Percentiles rank a stretch among this genome's conserved stretches.
Evolutionary conservation across 1,140 invertebrate species (phyloP).

Genomic region (Lepidurus packardi): DNA sequence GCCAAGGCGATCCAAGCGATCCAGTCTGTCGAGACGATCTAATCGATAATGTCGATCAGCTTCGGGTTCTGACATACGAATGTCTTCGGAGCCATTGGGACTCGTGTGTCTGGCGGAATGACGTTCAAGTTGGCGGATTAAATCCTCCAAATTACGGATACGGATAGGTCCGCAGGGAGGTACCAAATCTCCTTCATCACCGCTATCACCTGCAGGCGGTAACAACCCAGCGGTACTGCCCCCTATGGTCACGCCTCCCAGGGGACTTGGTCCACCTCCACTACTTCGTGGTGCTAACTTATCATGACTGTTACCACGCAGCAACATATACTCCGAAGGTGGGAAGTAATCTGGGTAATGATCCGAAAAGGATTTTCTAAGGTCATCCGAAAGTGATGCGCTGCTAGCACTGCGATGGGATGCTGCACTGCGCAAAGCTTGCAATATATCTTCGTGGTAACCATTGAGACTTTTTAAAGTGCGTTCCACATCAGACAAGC

Average conservation of each 20-base stretch:
- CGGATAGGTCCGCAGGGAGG: conserved; percentile 49
- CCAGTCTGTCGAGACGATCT: conserved; percentile 47
- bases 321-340: conserved; percentile 33
- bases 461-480: conserved; percentile 80
- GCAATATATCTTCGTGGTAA: conserved; percentile 85
- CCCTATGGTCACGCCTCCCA: conserved; percentile 38
- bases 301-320: conserved; percentile 46
- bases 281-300: conserved; percentile 57
- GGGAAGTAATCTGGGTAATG: conserved; percentile 41
- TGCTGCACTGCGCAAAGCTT: conserved; percentile 68
- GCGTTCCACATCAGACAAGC: conserved; percentile 63
- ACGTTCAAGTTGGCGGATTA: conserved; percentile 82
- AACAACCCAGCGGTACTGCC: conserved; percentile 32
- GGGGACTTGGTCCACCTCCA: conserved; percentile 42
- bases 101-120: conserved; percentile 80
- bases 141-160: conserved; percentile 82
- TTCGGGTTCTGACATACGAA: conserved; percentile 84
- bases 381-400: conserved; percentile 54
- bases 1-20: conserved; percentile 26
- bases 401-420: conserved; percentile 51
- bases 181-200: conserved; percentile 40
- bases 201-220: conserved; percentile 54
- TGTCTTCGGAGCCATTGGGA: conserved; percentile 77
- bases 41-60: conserved; percentile 79
- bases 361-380: conserved; percentile 60